These are phyloP conservation scores for Prorops nasuta DNA, from an alignment of 1,140 invertebrate species.

Conservation along the genomic window DNA sequence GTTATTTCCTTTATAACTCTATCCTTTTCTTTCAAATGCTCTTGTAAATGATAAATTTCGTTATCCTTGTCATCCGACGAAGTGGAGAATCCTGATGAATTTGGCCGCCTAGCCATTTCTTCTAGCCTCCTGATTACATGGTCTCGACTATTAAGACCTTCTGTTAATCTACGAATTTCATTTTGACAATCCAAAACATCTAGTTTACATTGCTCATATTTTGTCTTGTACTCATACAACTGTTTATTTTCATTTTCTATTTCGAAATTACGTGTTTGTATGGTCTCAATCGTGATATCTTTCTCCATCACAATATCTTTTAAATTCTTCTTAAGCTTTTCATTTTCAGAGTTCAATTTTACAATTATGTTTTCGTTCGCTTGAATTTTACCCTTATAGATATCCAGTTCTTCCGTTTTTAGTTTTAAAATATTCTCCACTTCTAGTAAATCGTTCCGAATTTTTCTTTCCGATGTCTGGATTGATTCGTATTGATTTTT, in stretches of 20 bases:
- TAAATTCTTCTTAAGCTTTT: slow-evolving; percentile 47
- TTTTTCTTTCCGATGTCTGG: slow-evolving; percentile 56
- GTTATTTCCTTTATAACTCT: slow-evolving; percentile 56
- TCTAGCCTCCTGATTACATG: slow-evolving; percentile 39
- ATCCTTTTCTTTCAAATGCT: slow-evolving; percentile 61
- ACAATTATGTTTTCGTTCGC: slow-evolving; percentile 62
- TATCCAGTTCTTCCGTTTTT: slow-evolving; percentile 59
- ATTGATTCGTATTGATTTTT: slow-evolving; percentile 59
- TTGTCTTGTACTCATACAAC: slow-evolving; percentile 37
- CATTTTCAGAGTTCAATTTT: slow-evolving; percentile 61
- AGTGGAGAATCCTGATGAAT: slow-evolving; percentile 31
- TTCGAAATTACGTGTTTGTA: slow-evolving; percentile 41
- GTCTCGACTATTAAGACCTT: slow-evolving; percentile 41
- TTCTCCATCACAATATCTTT: slow-evolving; percentile 41
- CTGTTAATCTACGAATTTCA: slow-evolving; percentile 39
- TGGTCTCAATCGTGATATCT: slow-evolving; percentile 40
- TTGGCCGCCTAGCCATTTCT: slow-evolving; percentile 39
- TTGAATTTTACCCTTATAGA: slow-evolving; percentile 60
- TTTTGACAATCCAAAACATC: slow-evolving; percentile 32
- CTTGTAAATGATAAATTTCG: slow-evolving; percentile 61
- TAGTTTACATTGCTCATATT: slow-evolving; percentile 26
- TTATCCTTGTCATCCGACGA: slow-evolving; percentile 48
- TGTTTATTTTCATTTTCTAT: slow-evolving; percentile 43
- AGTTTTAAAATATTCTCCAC: slow-evolving; percentile 59
- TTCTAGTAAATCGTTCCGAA: slow-evolving; percentile 60